Evolutionary conservation across 2,113 vertebrate species (phyloP), one percentile per base, ranked within the genome.

Genomic region (Lutjanus erythropterus): DNA sequence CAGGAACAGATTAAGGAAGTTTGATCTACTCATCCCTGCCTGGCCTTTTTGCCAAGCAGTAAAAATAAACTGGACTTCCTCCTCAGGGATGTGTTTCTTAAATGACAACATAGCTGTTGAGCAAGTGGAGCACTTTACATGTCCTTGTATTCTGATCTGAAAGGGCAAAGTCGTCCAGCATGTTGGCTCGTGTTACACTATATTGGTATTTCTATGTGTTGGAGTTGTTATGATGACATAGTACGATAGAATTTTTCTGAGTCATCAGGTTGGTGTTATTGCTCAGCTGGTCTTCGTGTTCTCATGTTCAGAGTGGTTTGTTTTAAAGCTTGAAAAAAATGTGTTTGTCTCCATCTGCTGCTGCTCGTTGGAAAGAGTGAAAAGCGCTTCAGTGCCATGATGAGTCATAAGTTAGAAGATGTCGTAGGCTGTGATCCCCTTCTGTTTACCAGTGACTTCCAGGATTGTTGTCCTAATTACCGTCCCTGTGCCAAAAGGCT

Each of bases 61-160:
- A 84, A 77, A 89, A 85, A 88, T 81, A 86, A 86, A 68, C 65
- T 37, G 18, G 9, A 68, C 67, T 84, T 88, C 75, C 79, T 90
- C 39, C 8, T 66, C 4, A 14, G 5, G 21, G 42, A 73, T 25
- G 29, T 14, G 19, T 62, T 61, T 76, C 23, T 79, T 41, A 66
- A 19, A 23, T 44, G 21, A 47, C 42, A 19, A n/a, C 35, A n/a
- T 5, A 42, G 15, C 39, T 52, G 12, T 35, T 61, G 15, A 55
- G 46, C 56, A 60, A 52, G 41, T 52, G 42, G 5, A 71, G 59
- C 6, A 2, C 18, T 42, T 79, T 10, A 52, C 16, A 14, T 56
- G 37, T 58, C 12, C 37, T 37, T 29, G 42, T 61, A 23, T 65
- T 78, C 78, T 80, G 25, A 71, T 44, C 25, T 0, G 1, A 64